Evolutionary conservation across 2,113 vertebrate genomes (phyloP).

Genomic region (Vicugna pacos): DNA sequence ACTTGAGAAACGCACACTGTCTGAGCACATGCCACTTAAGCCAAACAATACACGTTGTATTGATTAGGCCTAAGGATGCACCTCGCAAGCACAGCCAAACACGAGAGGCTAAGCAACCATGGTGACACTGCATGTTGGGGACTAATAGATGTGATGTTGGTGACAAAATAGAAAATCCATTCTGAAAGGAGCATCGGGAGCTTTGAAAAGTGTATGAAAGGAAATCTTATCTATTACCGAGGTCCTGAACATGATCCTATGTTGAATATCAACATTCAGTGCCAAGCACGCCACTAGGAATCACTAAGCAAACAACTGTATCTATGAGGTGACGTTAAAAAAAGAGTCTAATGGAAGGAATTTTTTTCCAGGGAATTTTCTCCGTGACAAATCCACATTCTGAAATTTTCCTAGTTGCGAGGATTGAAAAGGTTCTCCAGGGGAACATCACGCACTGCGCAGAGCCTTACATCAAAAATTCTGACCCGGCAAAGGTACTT

Average conservation of each 20-base stretch:
- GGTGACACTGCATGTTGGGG: background rate
- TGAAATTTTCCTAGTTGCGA: constrained; percentile 96
- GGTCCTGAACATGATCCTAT: background rate
- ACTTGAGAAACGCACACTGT: background rate
- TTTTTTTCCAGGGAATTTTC: constrained; percentile 92
- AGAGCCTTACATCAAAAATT: constrained; percentile 96
- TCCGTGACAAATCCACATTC: constrained; percentile 95
- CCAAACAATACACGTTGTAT: background rate
- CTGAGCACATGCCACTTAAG: background rate
- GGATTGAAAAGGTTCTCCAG: constrained; percentile 97
- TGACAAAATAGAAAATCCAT: constrained; percentile 41
- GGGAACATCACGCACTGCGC: constrained; percentile 96
- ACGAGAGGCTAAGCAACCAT: background rate
- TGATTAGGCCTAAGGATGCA: background rate
- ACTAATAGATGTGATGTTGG: background rate
- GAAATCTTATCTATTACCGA: background rate
- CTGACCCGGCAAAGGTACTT: constrained; percentile 92
- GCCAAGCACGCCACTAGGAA: background rate
- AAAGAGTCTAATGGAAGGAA: constrained; percentile 44
- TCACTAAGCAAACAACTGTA: background rate
- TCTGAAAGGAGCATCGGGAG: background rate
- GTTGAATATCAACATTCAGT: constrained; percentile 50
- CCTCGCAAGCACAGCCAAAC: background rate
- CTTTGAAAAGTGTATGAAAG: constrained; percentile 27
- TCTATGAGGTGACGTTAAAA: background rate